A percentile compares a stretch with the other conserved stretches of the same genome.
Evolutionary conservation across 2,888 invertebrate genomes (phyloP).

Genomic region (Cosmopolites sordidus): DNA sequence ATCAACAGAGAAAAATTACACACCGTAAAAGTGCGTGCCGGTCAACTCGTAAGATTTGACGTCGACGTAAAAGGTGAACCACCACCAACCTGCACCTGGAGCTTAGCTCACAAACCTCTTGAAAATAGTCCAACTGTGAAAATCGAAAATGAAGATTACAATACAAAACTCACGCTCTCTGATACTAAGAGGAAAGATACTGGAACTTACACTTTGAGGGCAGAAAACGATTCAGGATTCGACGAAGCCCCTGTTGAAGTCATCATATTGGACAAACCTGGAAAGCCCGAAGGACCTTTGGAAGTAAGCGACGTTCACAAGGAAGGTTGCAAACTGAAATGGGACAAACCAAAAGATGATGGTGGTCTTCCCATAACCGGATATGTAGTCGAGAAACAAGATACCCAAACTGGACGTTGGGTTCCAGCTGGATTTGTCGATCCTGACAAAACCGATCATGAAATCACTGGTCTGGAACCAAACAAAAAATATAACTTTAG

Average conservation of each 20-base stretch:
- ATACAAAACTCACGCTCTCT: slow-evolving; percentile 76
- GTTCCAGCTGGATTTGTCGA: slow-evolving; percentile 80
- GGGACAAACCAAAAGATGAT: slow-evolving; percentile 95
- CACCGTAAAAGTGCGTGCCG: slow-evolving; percentile 82
- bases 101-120: slow-evolving; percentile 62
- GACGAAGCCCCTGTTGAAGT: slow-evolving; percentile 95
- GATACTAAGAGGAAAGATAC: slow-evolving; percentile 81
- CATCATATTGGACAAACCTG: slow-evolving; percentile 76
- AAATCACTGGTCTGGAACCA: slow-evolving; percentile 85
- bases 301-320: slow-evolving; percentile 88
- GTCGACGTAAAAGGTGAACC: slow-evolving; percentile 97
- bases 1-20: slow-evolving; percentile 94
- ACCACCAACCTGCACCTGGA: slow-evolving; percentile 85
- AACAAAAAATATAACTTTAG: slow-evolving; percentile 97
- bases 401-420: slow-evolving; percentile 82
- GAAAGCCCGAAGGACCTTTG: slow-evolving; percentile 86
- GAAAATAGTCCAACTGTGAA: slow-evolving; percentile 65
- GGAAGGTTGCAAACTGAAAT: slow-evolving; percentile 88
- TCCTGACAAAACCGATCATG: slow-evolving; percentile 76
- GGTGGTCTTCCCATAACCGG: slow-evolving; percentile 89
- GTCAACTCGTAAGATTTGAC: slow-evolving; percentile 84
- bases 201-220: slow-evolving; percentile 85
- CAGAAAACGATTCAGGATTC: slow-evolving; percentile 88
- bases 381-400: slow-evolving; percentile 94
- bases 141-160: slow-evolving; percentile 87